Percentiles rank a stretch among this genome's conserved stretches.
phyloP scores from a whole-genome alignment of 2,797 vertebrate species.

The Trachops cirrhosus region DNA sequence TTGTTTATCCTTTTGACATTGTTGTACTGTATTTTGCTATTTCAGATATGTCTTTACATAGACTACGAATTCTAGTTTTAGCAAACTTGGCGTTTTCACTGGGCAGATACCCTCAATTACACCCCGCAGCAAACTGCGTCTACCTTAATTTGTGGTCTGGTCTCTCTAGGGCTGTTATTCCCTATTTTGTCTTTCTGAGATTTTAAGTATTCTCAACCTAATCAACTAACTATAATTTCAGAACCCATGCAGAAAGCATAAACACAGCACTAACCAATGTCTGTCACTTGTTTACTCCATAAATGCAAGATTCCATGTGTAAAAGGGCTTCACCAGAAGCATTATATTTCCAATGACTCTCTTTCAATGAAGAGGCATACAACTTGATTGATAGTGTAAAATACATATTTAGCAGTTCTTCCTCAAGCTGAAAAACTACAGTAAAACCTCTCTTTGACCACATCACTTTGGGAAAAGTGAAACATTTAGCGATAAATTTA shows the following conservation, averaged over 20 bases:
- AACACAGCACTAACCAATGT: background rate
- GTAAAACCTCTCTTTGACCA: background rate
- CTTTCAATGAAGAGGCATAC: background rate
- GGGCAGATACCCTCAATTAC: background rate
- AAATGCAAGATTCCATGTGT: background rate
- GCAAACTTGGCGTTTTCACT: background rate
- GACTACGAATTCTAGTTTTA: background rate
- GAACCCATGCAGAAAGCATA: background rate
- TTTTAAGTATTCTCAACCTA: constrained; percentile 9
- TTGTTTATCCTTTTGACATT: background rate
- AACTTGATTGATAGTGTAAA: background rate
- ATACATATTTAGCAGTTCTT: background rate
- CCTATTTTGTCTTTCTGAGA: background rate
- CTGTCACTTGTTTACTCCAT: background rate
- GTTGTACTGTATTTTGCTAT: background rate
- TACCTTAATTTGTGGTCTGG: constrained; percentile 36
- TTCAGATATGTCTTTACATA: background rate
- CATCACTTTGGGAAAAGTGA: background rate
- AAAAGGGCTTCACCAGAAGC: background rate
- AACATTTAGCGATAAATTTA: background rate
- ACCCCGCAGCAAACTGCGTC: background rate
- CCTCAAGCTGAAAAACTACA: background rate
- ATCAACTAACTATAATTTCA: background rate
- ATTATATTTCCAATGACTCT: constrained; percentile 1
- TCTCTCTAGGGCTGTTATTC: background rate